Percentiles rank a stretch among this genome's conserved stretches.
Evolutionary conservation across 2,888 invertebrate species (phyloP).

Genomic region (Apotomis turbidana): DNA sequence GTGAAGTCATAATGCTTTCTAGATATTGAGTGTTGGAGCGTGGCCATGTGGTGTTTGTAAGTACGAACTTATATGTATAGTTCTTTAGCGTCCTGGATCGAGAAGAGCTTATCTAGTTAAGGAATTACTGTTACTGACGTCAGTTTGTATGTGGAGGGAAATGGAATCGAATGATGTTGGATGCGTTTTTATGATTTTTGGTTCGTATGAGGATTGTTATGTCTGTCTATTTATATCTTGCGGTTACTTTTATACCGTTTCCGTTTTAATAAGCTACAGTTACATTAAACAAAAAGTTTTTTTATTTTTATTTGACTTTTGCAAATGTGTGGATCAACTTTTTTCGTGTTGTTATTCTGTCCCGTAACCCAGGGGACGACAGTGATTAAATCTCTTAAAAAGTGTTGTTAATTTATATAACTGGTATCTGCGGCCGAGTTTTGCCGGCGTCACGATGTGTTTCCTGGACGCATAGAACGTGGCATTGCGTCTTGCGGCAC

Average conservation of each 20-base stretch:
- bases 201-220: slow-evolving; percentile 24
- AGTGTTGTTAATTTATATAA: too few relatives aligned
- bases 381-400: too few relatives aligned
- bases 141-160: neutral
- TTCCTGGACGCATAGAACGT: too few relatives aligned
- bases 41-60: slow-evolving; percentile 35
- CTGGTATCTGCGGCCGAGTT: too few relatives aligned
- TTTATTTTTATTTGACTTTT: too few relatives aligned
- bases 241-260: slow-evolving; percentile 19
- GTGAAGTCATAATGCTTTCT: slow-evolving; percentile 47
- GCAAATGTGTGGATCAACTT: too few relatives aligned
- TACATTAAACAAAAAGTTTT: neutral
- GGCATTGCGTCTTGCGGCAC: too few relatives aligned
- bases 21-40: slow-evolving; percentile 47
- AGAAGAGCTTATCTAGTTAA: neutral
- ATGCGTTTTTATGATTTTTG: slow-evolving; percentile 36
- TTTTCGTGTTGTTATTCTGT: too few relatives aligned
- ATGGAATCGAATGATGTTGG: neutral
- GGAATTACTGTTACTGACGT: neutral
- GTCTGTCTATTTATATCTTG: slow-evolving; percentile 17
- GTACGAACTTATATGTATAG: slow-evolving; percentile 12
- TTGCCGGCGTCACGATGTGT: too few relatives aligned
- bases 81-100: neutral
- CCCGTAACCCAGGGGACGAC: too few relatives aligned
- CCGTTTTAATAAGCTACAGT: neutral